Percentiles rank a stretch among this genome's conserved stretches.
Evolutionary conservation across 2,888 invertebrate genomes (phyloP).

Genomic region (Tupiocoris notatus): DNA sequence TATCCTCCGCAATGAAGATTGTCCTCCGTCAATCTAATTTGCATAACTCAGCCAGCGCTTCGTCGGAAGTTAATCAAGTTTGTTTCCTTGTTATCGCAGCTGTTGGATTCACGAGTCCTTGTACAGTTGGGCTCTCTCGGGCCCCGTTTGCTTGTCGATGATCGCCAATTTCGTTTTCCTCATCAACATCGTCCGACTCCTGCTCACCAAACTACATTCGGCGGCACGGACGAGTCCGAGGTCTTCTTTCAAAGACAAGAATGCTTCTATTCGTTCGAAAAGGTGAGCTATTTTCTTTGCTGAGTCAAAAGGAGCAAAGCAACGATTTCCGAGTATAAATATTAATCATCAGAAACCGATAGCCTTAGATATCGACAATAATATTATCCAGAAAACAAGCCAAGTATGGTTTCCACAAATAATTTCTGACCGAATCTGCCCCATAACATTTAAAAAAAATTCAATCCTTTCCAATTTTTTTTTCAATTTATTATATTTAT

Average conservation of each 20-base stretch:
- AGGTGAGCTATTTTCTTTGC: no score
- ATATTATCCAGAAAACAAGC: no score
- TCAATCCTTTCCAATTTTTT: no score
- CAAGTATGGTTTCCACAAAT: no score
- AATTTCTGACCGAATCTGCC: no score
- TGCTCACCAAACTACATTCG: conserved; percentile 73
- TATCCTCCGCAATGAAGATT: not conserved
- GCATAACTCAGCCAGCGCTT: not conserved
- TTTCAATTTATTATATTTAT: no score
- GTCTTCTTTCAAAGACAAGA: conserved; percentile 55
- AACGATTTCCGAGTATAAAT: no score
- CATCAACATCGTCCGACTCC: conserved; percentile 84
- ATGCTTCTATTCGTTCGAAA: conserved; percentile 51
- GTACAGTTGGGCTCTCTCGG: conserved; percentile 69
- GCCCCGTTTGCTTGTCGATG: conserved; percentile 76
- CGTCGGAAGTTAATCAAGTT: not conserved
- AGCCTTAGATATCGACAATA: no score
- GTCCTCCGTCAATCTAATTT: not conserved
- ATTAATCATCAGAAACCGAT: no score
- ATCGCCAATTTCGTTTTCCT: conserved; percentile 79
- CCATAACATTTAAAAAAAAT: no score
- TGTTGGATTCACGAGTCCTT: conserved; percentile 76
- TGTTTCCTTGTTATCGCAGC: conserved; percentile 53
- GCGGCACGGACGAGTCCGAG: conserved; percentile 55
- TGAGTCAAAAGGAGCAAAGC: no score